Evolutionary conservation across 1,140 invertebrate genomes (phyloP), one percentile per base, ranked within the genome.

Genomic region (Mesaphorura yosii): DNA sequence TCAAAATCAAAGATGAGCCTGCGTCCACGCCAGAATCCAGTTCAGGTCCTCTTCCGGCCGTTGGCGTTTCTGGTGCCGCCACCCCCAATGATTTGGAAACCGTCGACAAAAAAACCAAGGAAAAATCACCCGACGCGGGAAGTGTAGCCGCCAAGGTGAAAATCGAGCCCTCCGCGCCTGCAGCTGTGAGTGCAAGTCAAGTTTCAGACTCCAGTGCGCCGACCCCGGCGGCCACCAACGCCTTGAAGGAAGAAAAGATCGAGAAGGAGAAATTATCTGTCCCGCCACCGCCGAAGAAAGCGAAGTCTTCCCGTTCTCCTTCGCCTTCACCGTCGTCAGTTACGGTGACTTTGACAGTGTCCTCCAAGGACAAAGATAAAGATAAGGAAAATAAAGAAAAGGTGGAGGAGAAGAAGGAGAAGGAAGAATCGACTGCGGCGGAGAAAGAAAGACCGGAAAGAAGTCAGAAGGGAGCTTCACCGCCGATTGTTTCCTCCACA

Each of bases 301-400:
- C 40, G 10, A 7, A 5, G 6, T 6, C 17, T 41, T 10, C 17
- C 5, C 6, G 22, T 41, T 22, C 40, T 17, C 6, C 19, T 19
- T 22, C 40, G 22, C 6, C 40, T 17, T 12, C 17, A 41, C n/a
- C 17, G 22, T 41, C 40, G 17, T 17, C 6, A 41, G 34, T 12
- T 37, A 37, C 34, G 12, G 34, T 37, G 10, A 37, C 34, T 12
- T 12, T 12, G 34, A 37, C 12, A 14, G 34, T 12, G 34, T 37
- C 34, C 34, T 4, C 44, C 15, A 51, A 51, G 44, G 49, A 51
- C 2, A 51, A 42, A 37, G 48, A 49, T 4, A 23, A 19, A 1
- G 28, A 49, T 39, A 25, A 49, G 27, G 22, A 20, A 15, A 19
- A 19, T 6, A 49, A 39, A 31, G 46, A n/a, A n/a, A 14, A 17